Evolutionary conservation across 2,113 vertebrate genomes (phyloP), one percentile per base, ranked within the genome.

Genomic region (Tupaia chinensis): DNA sequence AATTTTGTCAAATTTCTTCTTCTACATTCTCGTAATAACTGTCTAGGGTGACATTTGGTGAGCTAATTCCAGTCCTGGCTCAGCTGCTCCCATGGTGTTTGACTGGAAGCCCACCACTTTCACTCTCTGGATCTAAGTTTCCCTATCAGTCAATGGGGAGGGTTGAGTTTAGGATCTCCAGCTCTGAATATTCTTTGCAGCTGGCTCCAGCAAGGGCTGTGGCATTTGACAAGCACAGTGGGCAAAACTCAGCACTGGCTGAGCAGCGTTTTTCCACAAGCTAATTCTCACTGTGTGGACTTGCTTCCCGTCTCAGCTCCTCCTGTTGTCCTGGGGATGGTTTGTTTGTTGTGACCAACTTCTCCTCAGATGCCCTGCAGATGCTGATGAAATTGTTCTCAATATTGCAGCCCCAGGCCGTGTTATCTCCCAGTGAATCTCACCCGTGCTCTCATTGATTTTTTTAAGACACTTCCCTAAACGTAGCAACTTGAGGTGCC

Each of bases 291-390:
- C 92, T 68, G n/a, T 17, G 65, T 34, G 65, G 74, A 95, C 58
- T 93, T 17, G 80, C 54, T 87, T 95, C 68, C 95, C 3, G 4
- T 73, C 72, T 79, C 53, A 63, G 87, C 16, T 77, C n/a, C 94
- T 95, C 80, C 93, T 96, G 94, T 90, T 79, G 95, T 97, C 95
- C 91, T 88, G 92, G 94, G 96, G 91, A 97, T 97, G 93, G 80
- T 95, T 93, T 95, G 94, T 97, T 97, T 97, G 97, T 96, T 96
- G 93, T 96, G 89, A 84, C 82, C 63, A 54, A 69, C 53, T 84
- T 95, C 91, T 93, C 68, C 96, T 90, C 63, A 7, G 92, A 96
- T 70, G 63, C 54, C 84, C 70, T 66, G 69, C 20, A 69, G 86
- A 79, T 60, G 79, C 89, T 94, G 86, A 95, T 87, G 95, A 93